These are phyloP conservation scores for Alces alces DNA, from an alignment of 2,113 vertebrate species.

Conservation along the genomic window DNA sequence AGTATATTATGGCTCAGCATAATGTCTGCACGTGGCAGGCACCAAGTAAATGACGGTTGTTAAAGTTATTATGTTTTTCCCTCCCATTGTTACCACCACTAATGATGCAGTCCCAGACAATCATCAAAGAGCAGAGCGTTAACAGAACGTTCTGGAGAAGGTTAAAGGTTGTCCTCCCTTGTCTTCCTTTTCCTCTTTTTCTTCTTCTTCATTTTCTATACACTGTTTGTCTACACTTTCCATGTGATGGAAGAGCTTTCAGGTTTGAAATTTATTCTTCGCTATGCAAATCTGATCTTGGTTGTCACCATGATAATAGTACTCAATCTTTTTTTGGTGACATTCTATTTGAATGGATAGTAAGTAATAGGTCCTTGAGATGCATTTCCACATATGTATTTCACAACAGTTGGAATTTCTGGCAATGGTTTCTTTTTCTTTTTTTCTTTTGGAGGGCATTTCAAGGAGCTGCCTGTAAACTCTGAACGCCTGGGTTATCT, in stretches of 20 bases:
- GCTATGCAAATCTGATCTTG: background rate
- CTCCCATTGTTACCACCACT: background rate
- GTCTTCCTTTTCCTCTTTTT: background rate
- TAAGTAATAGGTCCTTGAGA: background rate
- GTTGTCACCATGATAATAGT: background rate
- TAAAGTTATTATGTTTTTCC: background rate
- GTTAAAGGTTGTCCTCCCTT: background rate
- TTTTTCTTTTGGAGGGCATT: conserved; percentile 14
- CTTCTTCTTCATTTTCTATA: background rate
- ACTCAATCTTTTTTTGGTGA: background rate
- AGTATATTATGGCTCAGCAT: background rate
- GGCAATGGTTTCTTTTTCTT: background rate
- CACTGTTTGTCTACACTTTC: background rate
- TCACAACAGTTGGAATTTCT: background rate
- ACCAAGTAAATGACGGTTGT: background rate
- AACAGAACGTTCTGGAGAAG: background rate
- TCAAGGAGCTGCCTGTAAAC: conserved; percentile 1
- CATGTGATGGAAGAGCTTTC: background rate
- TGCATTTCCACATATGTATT: background rate
- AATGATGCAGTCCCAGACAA: background rate
- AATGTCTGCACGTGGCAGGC: background rate
- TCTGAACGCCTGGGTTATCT: background rate
- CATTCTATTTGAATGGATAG: background rate
- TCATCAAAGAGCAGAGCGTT: background rate
- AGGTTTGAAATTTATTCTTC: background rate